Conservation (phyloP, 2,797 vertebrate species). For the Strix occidentalis region DNA sequence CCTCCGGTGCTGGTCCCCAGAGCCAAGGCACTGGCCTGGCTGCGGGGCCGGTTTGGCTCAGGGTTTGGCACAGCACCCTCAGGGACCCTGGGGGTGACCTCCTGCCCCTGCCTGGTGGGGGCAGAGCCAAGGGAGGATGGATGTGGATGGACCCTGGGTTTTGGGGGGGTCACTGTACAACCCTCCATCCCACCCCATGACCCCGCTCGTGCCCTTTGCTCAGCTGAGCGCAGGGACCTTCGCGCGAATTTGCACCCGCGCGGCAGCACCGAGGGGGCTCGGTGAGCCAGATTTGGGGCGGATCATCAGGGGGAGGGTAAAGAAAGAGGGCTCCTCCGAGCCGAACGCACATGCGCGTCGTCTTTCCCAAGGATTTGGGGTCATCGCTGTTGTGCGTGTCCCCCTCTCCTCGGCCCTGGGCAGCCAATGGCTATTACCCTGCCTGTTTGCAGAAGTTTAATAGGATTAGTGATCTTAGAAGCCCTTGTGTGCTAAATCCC, state of each 20-base stretch:
- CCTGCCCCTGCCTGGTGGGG: neutral
- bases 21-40: too few relatives aligned
- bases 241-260: rapidly evolving
- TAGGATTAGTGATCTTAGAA: constrained; percentile 23
- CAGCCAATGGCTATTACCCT: neutral
- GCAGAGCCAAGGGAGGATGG: neutral
- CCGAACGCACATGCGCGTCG: rapidly evolving
- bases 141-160: neutral
- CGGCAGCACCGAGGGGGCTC: rapidly evolving
- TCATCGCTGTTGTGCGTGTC: rapidly evolving
- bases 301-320: rapidly evolving
- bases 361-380: neutral
- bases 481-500: constrained; percentile 29
- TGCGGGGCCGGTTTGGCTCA: rapidly evolving
- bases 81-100: too few relatives aligned
- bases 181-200: neutral
- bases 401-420: neutral
- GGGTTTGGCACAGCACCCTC: neutral
- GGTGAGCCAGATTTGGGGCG: rapidly evolving
- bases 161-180: neutral
- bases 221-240: rapidly evolving
- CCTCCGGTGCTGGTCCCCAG: rapidly evolving
- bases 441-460: neutral
- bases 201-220: rapidly evolving
- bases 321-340: neutral